Evolutionary conservation across 2,113 vertebrate genomes (phyloP), one percentile per base, ranked within the genome.

Genomic region (Paratilapia polleni): DNA sequence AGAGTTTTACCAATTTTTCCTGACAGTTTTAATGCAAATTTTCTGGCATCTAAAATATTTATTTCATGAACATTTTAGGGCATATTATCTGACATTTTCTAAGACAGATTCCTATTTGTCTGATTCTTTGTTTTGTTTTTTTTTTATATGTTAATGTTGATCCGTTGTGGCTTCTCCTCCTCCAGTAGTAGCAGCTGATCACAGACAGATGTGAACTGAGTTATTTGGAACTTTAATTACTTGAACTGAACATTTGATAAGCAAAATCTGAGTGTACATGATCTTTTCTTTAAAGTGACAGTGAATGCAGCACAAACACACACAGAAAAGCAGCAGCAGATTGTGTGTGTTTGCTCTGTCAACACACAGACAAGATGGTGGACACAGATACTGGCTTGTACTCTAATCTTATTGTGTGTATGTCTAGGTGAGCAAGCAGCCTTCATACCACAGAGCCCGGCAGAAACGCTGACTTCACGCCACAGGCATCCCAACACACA

Each of bases 381-480:
- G 78, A 78, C 24, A 77, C 2, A 87, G 80, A 89, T 77, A 74
- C 62, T 1, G 74, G 47, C 87, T 56, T 84, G 78, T 79, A 4
- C 66, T 64, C 34, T 43, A 34, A 75, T 83, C 54, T 73, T 64
- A 36, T 36, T 84, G 83, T 86, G 66, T 63, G 60, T 74, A 70
- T 78, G 74, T 86, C 24, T 73, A 88, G 84, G 91, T 91, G 89
- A 89, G 78, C 49, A 8, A 73, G 84, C 79, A 63, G 84, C 79
- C 81, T 34, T 81, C 88, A 90, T 90, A 79, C 87, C 84, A 79
- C 56, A 76, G 80, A 80, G 17, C 49, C 54, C 5, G 13, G 59
- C 78, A 81, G 66, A 79, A 80, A 64, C 4, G 13, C 58, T 93
- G 87, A 91, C 92, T 84, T 89, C 92, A 87, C 78, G 64, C 56